Conservation (phyloP, 2,113 vertebrate species). For the Macrotus californicus region DNA sequence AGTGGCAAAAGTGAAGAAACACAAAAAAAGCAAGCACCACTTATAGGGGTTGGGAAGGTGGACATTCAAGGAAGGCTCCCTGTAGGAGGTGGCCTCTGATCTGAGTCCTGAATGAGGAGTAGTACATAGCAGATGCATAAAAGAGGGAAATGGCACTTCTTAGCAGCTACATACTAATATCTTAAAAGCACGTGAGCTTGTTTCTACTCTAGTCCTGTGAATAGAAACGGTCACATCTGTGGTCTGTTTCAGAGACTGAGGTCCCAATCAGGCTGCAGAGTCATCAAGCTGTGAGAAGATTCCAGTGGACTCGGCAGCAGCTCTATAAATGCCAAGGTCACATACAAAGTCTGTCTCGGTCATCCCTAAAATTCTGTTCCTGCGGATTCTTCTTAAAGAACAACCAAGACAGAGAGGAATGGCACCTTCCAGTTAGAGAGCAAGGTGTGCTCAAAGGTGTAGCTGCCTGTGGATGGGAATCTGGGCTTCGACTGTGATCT, state of each 20-base stretch:
- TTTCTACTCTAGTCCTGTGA: background rate
- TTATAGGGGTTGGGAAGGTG: no score
- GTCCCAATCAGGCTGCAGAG: background rate
- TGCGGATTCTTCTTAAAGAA: background rate
- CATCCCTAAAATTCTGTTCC: background rate
- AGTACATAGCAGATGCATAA: background rate
- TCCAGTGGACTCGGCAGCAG: background rate
- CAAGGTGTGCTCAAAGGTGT: no score
- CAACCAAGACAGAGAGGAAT: background rate
- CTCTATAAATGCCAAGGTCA: background rate
- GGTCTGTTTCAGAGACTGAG: background rate
- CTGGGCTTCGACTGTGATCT: background rate
- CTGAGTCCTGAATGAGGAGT: background rate
- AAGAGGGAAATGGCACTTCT: background rate
- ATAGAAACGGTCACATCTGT: background rate
- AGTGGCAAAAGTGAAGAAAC: background rate
- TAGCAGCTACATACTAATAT: background rate
- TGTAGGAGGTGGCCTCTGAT: background rate
- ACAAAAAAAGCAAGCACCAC: background rate
- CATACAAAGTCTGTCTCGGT: background rate
- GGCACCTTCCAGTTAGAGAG: background rate
- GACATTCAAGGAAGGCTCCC: background rate
- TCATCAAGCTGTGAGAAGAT: background rate
- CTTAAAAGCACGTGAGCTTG: background rate
- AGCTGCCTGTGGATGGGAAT: rapidly evolving